These are phyloP conservation scores for Drosophila mettleri DNA, from an alignment of 2,888 invertebrate species.

Conservation along the genomic window DNA sequence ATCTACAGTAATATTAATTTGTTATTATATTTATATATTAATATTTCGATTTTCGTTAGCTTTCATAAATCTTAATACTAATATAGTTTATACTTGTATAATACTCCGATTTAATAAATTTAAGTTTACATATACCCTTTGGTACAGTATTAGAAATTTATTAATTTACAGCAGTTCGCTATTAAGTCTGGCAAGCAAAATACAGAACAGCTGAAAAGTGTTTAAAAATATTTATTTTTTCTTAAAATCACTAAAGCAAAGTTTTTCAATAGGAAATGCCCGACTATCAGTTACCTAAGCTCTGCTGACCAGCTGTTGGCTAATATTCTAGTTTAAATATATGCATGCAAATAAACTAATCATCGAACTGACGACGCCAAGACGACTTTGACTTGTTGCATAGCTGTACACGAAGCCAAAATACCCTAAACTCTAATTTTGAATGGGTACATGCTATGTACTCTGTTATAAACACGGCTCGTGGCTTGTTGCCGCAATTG, in stretches of 20 bases:
- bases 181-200: neutral
- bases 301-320: no score
- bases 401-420: neutral
- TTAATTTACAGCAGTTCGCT: neutral
- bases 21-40: no score
- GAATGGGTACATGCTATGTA: neutral
- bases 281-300: neutral
- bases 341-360: no score
- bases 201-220: slow-evolving; percentile 2
- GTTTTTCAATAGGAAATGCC: neutral
- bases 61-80: no score
- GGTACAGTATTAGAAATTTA: neutral
- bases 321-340: no score
- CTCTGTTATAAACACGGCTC: neutral
- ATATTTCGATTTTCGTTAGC: no score
- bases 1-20: no score
- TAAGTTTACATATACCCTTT: neutral
- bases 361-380: no score
- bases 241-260: no score
- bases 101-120: neutral
- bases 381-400: no score
- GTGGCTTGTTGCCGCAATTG: neutral
- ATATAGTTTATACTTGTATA: no score
- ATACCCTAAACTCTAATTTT: neutral
- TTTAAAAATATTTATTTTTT: neutral